Base-by-base conservation (phyloP, 2,797 vertebrate species). In the Champsocephalus gunnari region DNA sequence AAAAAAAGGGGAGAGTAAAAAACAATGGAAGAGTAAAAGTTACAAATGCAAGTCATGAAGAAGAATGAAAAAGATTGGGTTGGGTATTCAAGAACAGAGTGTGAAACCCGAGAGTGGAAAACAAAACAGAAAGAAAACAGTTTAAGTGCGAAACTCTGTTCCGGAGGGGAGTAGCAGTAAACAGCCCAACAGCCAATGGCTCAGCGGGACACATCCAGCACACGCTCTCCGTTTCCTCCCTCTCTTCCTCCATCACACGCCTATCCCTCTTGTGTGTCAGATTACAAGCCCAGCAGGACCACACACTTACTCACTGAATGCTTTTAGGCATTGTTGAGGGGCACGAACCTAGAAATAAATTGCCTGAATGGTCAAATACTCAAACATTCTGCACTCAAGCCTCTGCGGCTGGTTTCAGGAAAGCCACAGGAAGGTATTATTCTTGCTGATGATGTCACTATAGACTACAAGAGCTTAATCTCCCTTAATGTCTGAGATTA, bases 111-210 rank as follows among this genome's bases (percentile, higher is more conserved):
- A 65, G 5, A 56, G 16, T 19, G 57, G 57, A 68, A 81, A 58
- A 64, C 34, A 63, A 49, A 71, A 75, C 21, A 58, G 16, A 63
- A 63, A 70, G 44, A 49, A 58, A 66, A 32, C 19, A 5, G 34
- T 77, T 59, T 62, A 12, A 55, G 54, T 57, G 16, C 17, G 48
- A 73, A 48, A 49, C 71, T 71, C 65, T 47, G 73, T 59, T 78
- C 34, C 67, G 51, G 65, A 44, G 55, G 63, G 63, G 75, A 84
- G 83, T 68, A 86, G 95, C 92, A 88, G 95, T 95, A 93, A 75
- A 76, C 64, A 53, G 54, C 48, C 54, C 50, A 28, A 6, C 19
- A 82, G 3, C 3, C 16, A 81, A 81, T 34, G 38, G 56, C 75
- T 84, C 79, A 61, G 83, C 66, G 1, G 49, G 74, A 83, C 57